phyloP scores from a whole-genome alignment of 2,797 vertebrate genomes.

The Premnoplex brunnescens region DNA sequence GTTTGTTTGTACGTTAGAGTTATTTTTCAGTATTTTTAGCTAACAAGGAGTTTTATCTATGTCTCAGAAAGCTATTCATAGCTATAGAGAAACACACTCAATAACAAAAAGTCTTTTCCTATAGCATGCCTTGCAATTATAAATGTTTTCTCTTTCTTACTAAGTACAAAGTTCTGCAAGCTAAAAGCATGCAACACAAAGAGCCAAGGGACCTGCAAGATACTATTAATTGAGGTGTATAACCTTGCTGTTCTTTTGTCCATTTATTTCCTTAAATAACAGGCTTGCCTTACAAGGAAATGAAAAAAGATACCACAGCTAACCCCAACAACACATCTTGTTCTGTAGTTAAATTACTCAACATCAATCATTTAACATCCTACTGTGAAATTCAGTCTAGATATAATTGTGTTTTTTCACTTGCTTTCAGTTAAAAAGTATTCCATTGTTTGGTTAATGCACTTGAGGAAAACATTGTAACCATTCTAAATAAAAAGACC shows the following conservation, averaged over 20 bases:
- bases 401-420: not conserved
- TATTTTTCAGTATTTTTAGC: not conserved
- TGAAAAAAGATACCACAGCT: constrained; percentile 24
- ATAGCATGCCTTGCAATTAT: not conserved
- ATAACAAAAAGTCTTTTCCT: not conserved
- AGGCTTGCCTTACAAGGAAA: constrained; percentile 3
- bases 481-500: not conserved
- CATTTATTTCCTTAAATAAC: constrained; percentile 48
- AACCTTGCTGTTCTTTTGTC: constrained; percentile 2
- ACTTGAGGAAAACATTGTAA: not conserved
- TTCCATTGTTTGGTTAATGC: not conserved
- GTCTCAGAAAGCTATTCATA: not conserved
- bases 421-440: not conserved
- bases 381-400: not conserved
- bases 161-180: not conserved
- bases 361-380: constrained; percentile 46
- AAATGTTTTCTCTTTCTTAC: not conserved
- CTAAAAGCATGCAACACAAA: not conserved
- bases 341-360: constrained; percentile 47
- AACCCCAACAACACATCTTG: not conserved
- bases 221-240: constrained; percentile 40
- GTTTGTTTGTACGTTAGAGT: not conserved
- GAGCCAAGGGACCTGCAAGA: not conserved
- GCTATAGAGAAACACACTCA: not conserved
- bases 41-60: not conserved